These are phyloP conservation scores for Drosophila nigromelanica DNA, from an alignment of 1,140 invertebrate species.

Conservation along the genomic window DNA sequence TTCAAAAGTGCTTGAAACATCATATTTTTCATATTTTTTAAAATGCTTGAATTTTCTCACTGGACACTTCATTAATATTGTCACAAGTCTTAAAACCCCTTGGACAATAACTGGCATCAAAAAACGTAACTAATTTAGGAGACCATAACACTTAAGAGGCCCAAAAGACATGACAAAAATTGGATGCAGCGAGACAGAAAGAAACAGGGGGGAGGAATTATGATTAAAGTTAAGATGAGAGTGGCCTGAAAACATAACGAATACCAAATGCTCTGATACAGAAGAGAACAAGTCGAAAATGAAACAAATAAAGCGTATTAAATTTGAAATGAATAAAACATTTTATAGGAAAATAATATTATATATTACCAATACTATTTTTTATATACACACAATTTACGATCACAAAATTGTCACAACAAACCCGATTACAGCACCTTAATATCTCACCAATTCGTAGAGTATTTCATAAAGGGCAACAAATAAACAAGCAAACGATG, in stretches of 20 bases:
- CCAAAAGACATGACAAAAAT: constrained; percentile 62
- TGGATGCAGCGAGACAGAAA: constrained; percentile 26
- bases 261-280: neutral
- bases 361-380: too few relatives aligned
- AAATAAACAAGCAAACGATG: constrained; percentile 39
- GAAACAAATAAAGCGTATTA: neutral
- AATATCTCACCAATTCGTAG: neutral
- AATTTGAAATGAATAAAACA: too few relatives aligned
- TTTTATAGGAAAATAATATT: too few relatives aligned
- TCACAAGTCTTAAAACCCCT: constrained; percentile 21
- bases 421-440: neutral
- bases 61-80: constrained; percentile 60
- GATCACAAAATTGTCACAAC: neutral
- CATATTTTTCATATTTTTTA: constrained; percentile 17
- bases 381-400: too few relatives aligned
- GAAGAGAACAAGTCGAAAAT: neutral
- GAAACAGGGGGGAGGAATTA: constrained; percentile 28
- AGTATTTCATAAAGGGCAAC: constrained; percentile 35
- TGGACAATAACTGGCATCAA: neutral
- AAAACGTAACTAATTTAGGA: constrained; percentile 51
- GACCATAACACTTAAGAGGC: constrained; percentile 62
- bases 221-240: constrained; percentile 22
- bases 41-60: neutral
- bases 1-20: neutral
- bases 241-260: neutral